These are phyloP conservation scores for Caloenas nicobarica DNA, from an alignment of 2,113 vertebrate genomes.

Conservation along the genomic window DNA sequence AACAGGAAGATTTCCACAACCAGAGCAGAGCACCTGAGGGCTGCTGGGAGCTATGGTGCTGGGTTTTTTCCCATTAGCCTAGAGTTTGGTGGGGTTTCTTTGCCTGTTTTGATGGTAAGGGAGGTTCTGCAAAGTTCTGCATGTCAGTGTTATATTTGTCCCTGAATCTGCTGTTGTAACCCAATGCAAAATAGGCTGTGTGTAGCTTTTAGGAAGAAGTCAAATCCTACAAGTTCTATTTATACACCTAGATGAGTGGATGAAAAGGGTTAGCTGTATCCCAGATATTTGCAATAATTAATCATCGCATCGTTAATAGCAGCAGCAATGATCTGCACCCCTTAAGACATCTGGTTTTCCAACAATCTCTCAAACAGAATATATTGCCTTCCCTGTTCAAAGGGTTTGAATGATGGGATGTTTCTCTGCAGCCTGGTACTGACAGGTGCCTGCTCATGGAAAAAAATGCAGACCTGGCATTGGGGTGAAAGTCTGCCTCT, in stretches of 20 bases:
- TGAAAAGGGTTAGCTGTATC: neutral
- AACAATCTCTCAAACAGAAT: neutral
- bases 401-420: neutral
- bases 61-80: neutral
- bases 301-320: neutral
- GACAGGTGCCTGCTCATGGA: neutral
- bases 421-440: neutral
- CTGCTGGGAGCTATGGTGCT: neutral
- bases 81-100: neutral
- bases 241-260: neutral
- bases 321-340: neutral
- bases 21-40: neutral
- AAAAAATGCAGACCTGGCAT: neutral
- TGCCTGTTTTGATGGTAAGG: neutral
- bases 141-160: neutral
- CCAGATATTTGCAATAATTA: neutral
- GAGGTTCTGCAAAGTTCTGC: neutral
- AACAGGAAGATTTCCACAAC: slow-evolving; percentile 29
- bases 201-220: neutral
- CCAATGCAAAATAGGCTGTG: neutral
- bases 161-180: neutral
- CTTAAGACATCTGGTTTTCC: neutral
- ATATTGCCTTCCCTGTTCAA: neutral
- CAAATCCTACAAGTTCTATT: neutral
- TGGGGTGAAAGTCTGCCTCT: neutral